Evolutionary conservation across 2,888 invertebrate genomes (phyloP), one percentile per base, ranked within the genome.

Genomic region (Polia nebulosa): DNA sequence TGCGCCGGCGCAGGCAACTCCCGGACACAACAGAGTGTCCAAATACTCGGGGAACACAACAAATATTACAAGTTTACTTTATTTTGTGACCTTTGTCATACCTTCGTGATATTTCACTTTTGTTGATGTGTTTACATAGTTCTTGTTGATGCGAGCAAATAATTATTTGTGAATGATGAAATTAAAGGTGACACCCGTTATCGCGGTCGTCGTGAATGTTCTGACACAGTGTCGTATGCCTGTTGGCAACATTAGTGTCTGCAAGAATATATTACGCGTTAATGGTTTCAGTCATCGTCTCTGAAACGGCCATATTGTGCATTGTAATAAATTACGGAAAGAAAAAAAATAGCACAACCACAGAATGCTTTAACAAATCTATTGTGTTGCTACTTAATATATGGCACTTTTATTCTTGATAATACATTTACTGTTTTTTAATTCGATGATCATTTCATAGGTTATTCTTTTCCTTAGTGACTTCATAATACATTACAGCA

Each of bases 1-100:
- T 93, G 93, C 84, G 86, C 85, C 82, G 78, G 84, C 82, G 81
- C 82, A 81, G 83, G 78, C 82, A 80, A 82, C 81, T 83, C 83
- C 82, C 81, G 80, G 76, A 80, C 74, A 74, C 79, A 81, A 83
- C 85, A 82, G 83, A 72, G 87, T 87, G 85, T 82, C 85, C 88
- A 85, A 83, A 83, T 83, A 80, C 81, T 75, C 59, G 64, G 56
- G 58, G 58, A 60, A 68, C 36, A 64, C 51, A 68, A 82, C 66
- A 84, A 88, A 72, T 75, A 77, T 78, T 62, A 72, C 70, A 47
- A 47, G 52, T 75, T 72, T 82, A 79, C 73, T 72, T 84, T 83
- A 76, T 70, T 57, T 47, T 39, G 9, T 80, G 72, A 80, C 73
- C 82, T 79, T 79, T 76, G 68, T 72, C 61, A 57, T 77, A 67